phyloP scores from a whole-genome alignment of 53 echinoderm and acorn worm genomes.

The Echinarachnius parma region DNA sequence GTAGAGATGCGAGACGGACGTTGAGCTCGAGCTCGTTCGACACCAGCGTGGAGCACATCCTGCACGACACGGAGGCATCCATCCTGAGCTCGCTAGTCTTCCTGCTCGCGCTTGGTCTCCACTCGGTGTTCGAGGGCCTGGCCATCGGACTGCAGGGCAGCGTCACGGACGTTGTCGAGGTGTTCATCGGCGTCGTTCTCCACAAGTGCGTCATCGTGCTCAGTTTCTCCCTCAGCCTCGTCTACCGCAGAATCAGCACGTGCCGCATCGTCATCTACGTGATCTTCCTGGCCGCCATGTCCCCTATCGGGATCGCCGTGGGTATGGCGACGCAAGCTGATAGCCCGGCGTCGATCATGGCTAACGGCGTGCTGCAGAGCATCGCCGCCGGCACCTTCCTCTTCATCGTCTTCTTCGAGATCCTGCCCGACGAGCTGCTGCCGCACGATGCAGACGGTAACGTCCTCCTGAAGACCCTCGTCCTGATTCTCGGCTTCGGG shows the following conservation, averaged over 20 bases:
- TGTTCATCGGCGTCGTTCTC: slow-evolving; percentile 31
- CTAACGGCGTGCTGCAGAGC: slow-evolving; percentile 42
- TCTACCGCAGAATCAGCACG: not conserved
- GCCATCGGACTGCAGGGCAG: slow-evolving; percentile 30
- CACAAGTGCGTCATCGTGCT: slow-evolving; percentile 39
- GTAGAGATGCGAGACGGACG: not conserved
- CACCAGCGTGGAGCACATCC: no score
- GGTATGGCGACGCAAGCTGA: not conserved
- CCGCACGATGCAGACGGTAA: not conserved
- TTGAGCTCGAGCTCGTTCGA: not conserved
- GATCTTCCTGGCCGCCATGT: slow-evolving; percentile 6
- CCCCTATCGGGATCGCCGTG: slow-evolving; percentile 37
- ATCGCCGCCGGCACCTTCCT: slow-evolving; percentile 39
- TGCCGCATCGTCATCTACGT: slow-evolving; percentile 8
- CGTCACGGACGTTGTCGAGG: not conserved
- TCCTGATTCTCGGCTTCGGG: slow-evolving; percentile 22
- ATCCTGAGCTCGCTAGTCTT: slow-evolving; percentile 34
- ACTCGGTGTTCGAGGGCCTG: slow-evolving; percentile 44
- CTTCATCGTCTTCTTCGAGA: slow-evolving; percentile 47
- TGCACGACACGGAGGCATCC: not conserved
- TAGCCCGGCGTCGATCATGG: not conserved
- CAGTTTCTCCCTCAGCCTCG: slow-evolving; percentile 36
- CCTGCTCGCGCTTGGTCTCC: slow-evolving; percentile 31
- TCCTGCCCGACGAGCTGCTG: slow-evolving; percentile 18
- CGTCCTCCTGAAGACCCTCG: not conserved